A percentile compares a stretch with the other conserved stretches of the same genome.
phyloP scores from a whole-genome alignment of 2,797 vertebrate species.

The Ispidina lecontei region DNA sequence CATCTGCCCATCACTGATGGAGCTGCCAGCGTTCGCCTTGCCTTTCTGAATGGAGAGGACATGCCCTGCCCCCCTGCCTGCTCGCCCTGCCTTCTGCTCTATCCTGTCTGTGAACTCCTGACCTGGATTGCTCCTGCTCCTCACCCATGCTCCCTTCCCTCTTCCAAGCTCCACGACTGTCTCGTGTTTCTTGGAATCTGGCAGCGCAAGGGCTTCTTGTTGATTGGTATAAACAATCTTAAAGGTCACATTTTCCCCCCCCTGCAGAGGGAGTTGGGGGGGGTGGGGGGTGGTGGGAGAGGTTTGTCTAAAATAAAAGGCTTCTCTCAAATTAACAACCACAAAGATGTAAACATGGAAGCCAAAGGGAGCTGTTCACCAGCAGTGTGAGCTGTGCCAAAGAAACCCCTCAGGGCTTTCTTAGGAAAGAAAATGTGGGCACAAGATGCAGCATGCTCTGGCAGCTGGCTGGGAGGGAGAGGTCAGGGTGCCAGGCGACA shows the following conservation, averaged over 20 bases:
- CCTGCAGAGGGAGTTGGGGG: conserved; percentile 24
- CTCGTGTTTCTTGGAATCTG: conserved; percentile 72
- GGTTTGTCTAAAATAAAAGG: conserved; percentile 63
- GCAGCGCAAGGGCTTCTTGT: conserved; percentile 58
- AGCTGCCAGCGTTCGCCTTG: neutral
- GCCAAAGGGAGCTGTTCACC: conserved; percentile 56
- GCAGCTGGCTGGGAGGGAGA: neutral
- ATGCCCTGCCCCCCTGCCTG: neutral
- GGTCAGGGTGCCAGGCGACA: neutral
- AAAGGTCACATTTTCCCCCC: conserved; percentile 71
- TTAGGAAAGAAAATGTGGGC: conserved; percentile 62
- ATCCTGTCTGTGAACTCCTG: conserved; percentile 71
- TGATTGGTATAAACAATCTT: conserved; percentile 75
- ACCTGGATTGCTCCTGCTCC: conserved; percentile 61
- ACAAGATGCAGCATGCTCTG: conserved; percentile 31
- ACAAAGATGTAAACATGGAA: conserved; percentile 72
- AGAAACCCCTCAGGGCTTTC: conserved; percentile 28
- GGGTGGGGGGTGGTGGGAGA: too few species aligned
- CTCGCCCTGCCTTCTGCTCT: conserved; percentile 10
- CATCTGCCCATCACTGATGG: neutral
- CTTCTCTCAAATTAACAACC: conserved; percentile 71
- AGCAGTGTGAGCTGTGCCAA: conserved; percentile 17
- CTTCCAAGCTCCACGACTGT: conserved; percentile 38
- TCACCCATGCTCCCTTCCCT: conserved; percentile 22
- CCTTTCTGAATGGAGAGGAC: neutral